Base-by-base conservation (phyloP, 2,113 vertebrate genomes). In the Sclerurus mexicanus region DNA sequence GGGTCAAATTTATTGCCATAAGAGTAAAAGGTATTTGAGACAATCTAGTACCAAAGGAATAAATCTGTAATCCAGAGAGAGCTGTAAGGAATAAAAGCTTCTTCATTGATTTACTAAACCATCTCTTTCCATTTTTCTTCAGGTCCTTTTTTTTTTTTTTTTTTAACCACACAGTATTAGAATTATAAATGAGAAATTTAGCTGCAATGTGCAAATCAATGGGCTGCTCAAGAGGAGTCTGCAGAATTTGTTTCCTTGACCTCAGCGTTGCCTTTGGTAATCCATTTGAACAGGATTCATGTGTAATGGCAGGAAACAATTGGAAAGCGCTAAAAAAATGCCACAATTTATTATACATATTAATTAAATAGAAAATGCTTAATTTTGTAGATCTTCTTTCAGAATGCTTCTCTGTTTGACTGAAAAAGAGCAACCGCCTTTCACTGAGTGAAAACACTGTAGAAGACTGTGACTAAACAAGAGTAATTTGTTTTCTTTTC, bases 131-230 rank as follows among this genome's bases (percentile, higher is more conserved):
- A 5, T 71, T 76, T 90, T 49, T 59, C 30, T 79, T 85, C 21
- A 37, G 10, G 24, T 7, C 14, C 9, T 63, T n/a, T 19, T 53
- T n/a, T 63, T 40, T 40, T 49, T 47, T 23, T 31, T 73, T 77
- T 40, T 83, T 37, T 19, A 14, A 47, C 20, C n/a, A 33, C 56
- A 86, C 50, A 75, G 59, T 96, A 88, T 92, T 94, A 84, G 94
- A 94, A 95, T 63, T 73, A 91, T 66, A 95, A 94, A 92, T 74
- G 68, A 92, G 63, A 91, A 85, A 62, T 84, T 93, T 92, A 76
- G 14, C 58, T 71, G 50, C 56, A 69, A 73, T 72, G 69, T 81
- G 8, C 49, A 90, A 93, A 93, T 94, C 80, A 90, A 87, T 91
- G 79, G 33, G 17, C 53, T 76, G 24, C 71, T 93, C 21, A 71